These are phyloP conservation scores for Stercorarius parasiticus DNA, from an alignment of 2,113 vertebrate genomes.

Conservation along the genomic window DNA sequence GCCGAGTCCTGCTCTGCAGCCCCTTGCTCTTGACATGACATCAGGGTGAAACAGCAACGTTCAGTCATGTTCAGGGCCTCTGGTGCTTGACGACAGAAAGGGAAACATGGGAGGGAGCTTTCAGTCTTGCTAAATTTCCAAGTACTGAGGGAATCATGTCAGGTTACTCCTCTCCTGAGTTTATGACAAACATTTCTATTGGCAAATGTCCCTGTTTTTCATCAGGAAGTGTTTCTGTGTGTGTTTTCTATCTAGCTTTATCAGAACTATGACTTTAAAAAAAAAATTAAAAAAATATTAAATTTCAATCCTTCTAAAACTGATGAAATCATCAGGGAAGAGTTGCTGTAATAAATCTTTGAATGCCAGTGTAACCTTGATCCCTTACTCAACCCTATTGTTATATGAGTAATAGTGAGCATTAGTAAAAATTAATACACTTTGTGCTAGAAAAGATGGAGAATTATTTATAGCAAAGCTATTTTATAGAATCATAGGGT, in stretches of 20 bases:
- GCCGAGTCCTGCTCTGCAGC: neutral
- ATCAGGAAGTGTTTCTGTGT: neutral
- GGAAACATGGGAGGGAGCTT: neutral
- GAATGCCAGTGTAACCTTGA: neutral
- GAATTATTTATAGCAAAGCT: neutral
- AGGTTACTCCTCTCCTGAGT: neutral
- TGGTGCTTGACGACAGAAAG: neutral
- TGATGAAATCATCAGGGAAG: constrained; percentile 8
- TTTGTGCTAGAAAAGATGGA: neutral
- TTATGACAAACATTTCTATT: neutral
- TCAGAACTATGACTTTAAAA: neutral
- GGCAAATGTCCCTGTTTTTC: neutral
- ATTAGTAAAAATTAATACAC: neutral
- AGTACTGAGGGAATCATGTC: neutral
- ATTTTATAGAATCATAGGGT: neutral
- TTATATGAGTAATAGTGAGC: neutral
- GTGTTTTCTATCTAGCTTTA: neutral
- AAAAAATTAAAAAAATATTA: neutral
- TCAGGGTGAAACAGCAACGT: neutral
- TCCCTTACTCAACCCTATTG: neutral
- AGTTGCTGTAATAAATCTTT: neutral
- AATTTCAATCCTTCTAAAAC: neutral
- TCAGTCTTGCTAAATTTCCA: neutral
- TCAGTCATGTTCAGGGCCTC: neutral
- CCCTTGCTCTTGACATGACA: neutral